Evolutionary conservation across 2,888 invertebrate species (phyloP), one percentile per base, ranked within the genome.

Genomic region (Agrochola litura): DNA sequence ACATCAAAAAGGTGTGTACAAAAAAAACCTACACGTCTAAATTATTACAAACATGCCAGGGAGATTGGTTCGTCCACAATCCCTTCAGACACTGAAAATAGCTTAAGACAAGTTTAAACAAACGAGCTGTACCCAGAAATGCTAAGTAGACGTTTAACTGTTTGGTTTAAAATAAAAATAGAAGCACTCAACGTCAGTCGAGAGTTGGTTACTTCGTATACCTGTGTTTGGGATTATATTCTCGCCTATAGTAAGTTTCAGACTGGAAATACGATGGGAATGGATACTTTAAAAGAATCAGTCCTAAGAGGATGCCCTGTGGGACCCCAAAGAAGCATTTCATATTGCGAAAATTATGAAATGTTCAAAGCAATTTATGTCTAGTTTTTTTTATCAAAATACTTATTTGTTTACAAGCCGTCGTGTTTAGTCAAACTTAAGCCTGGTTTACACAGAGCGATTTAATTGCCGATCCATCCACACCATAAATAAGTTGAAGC

Each of bases 131-230:
- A 94, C 93, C 92, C 90, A 93, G 95, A 94, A 95, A 91, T 90
- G 93, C 94, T 94, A 93, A 92, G 89, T 90, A 92, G 92, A 91
- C 89, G 92, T 93, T 91, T 91, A 92, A 92, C 91, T 93, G 94
- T 94, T 94, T 92, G 91, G 92, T 91, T 94, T 91, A 88, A 90
- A 90, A 86, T 93, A 94, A 93, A 95, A 95, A 95, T 96, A 96
- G 95, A 93, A 87, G 86, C 94, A 93, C 95, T 95, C 94, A 89
- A 82, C 70, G 76, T 77, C 82, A 79, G 84, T 77, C 76, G 79
- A 76, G 81, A 68, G 76, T 69, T 63, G 66, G 79, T 75, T 79
- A 67, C 79, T 66, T 71, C 68, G 43, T 79, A 70, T 82, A 83
- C 89, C 81, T 88, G 87, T 60, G 65, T 37, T 71, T 22, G 16